Evolutionary conservation across 2,888 invertebrate species (phyloP).

Genomic region (Pteria penguin): DNA sequence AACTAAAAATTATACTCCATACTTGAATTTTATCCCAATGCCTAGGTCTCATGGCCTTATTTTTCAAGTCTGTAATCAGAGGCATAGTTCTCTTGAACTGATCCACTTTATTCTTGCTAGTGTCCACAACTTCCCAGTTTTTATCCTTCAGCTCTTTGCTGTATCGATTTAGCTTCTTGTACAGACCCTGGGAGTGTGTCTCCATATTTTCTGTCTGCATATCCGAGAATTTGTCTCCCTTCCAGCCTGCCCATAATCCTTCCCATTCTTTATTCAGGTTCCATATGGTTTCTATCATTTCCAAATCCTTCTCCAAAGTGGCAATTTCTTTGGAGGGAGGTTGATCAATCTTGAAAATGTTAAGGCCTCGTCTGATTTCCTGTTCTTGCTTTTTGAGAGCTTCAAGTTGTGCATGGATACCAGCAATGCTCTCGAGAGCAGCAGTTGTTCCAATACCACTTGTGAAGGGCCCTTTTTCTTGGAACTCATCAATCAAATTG

Average conservation of each 20-base stretch:
- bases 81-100: slow-evolving; percentile 91
- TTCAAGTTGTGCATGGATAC: slow-evolving; percentile 71
- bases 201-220: slow-evolving; percentile 79
- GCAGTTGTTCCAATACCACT: slow-evolving; percentile 68
- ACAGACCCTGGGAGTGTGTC: slow-evolving; percentile 72
- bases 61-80: slow-evolving; percentile 90
- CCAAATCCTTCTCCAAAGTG: slow-evolving; percentile 83
- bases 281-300: slow-evolving; percentile 89
- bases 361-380: slow-evolving; percentile 84
- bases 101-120: slow-evolving; percentile 87
- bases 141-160: slow-evolving; percentile 80
- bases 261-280: slow-evolving; percentile 90
- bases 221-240: slow-evolving; percentile 85
- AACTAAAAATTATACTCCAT: too few relatives aligned
- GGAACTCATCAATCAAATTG: slow-evolving; percentile 86
- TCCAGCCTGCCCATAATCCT: slow-evolving; percentile 89
- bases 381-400: slow-evolving; percentile 85
- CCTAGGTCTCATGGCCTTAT: slow-evolving; percentile 89
- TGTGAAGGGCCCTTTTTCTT: slow-evolving; percentile 82
- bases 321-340: slow-evolving; percentile 82
- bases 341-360: slow-evolving; percentile 89
- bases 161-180: slow-evolving; percentile 78
- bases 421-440: slow-evolving; percentile 76
- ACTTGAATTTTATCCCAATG: slow-evolving; percentile 91
- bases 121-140: slow-evolving; percentile 88